phyloP scores from a whole-genome alignment of 2,888 invertebrate genomes.

The Petrolisthes manimaculis region DNA sequence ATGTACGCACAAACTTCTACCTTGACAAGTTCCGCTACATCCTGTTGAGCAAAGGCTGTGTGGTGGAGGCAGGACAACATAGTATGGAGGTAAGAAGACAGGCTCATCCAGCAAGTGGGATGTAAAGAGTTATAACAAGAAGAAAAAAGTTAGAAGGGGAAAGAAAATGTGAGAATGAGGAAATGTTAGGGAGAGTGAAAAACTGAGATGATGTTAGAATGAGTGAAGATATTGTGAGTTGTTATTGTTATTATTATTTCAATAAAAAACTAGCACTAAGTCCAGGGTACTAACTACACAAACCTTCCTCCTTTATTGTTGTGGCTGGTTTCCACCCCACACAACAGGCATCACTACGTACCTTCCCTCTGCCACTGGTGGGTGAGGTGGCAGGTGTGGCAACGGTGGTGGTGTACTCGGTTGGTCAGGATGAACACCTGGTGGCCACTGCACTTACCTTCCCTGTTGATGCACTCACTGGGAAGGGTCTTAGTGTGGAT shows the following conservation, averaged over 20 bases:
- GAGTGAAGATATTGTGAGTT: background rate
- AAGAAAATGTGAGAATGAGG: background rate
- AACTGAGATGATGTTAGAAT: background rate
- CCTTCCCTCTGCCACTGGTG: slow-evolving; percentile 72
- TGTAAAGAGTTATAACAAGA: background rate
- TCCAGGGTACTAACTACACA: too few relatives aligned
- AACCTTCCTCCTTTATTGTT: background rate
- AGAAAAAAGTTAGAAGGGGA: background rate
- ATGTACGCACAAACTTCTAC: slow-evolving; percentile 91
- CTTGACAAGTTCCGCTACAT: slow-evolving; percentile 91
- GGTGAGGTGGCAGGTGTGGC: slow-evolving; percentile 83
- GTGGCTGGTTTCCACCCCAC: too few relatives aligned
- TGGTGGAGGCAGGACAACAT: slow-evolving; percentile 86
- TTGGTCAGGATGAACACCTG: slow-evolving; percentile 81
- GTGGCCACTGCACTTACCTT: slow-evolving; percentile 95
- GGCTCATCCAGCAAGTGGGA: background rate
- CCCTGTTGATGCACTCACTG: slow-evolving; percentile 93
- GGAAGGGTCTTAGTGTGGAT: slow-evolving; percentile 78
- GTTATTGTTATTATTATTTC: too few relatives aligned
- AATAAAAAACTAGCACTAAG: too few relatives aligned
- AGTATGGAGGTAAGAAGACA: background rate
- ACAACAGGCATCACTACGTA: slow-evolving; percentile 79
- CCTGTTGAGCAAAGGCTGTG: slow-evolving; percentile 91
- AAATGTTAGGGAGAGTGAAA: background rate
- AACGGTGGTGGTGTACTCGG: slow-evolving; percentile 89